Base-by-base conservation (phyloP, 1,140 invertebrate genomes). In the Centruroides vittatus region DNA sequence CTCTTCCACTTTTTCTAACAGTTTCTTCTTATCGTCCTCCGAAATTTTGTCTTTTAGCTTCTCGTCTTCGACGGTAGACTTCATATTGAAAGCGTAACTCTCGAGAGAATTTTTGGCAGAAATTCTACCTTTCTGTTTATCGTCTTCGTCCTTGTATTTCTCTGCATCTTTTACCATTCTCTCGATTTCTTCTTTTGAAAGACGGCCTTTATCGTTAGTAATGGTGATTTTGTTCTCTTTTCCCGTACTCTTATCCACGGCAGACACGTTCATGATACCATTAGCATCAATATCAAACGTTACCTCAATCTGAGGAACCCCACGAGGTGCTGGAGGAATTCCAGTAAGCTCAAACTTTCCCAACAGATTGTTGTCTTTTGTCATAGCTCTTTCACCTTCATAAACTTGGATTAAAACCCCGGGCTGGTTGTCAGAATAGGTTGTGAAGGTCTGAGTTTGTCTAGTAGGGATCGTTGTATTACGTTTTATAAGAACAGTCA, bases 201-300 rank as follows among this genome's bases (percentile, higher is more conserved):
- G 80, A 70, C 94, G 86, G 65, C 93, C 93, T 75, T 97, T 96
- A 78, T 97, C 93, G 71, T 98, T 98, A 69, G 91, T 97, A 69
- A 98, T 97, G 46, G 91, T 95, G 73, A 98, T 97, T 76, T 96
- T 96, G 76, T 96, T 97, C 70, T 93, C 89, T 75, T 94, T 94
- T 69, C 93, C 93, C 63, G 94, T 96, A 4, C 75, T 78, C 69
- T 80, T 81, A 66, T 82, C 80, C n/a, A 69, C 68, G 49, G 79
- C 79, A 57, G 74, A 70, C 5, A 77, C 75, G 59, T 75, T 74
- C 6, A 75, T 54, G 65, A 75, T 75, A 55, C 74, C 75, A 58
- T 77, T 76, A 47, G 74, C 75, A 64, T 81, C 80, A 61, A 81
- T 77, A 60, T 81, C 81, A 67, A 82, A 81, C 11, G 80, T 81